Base-by-base conservation (phyloP, 2,797 vertebrate species). In the Lacerta agilis region DNA sequence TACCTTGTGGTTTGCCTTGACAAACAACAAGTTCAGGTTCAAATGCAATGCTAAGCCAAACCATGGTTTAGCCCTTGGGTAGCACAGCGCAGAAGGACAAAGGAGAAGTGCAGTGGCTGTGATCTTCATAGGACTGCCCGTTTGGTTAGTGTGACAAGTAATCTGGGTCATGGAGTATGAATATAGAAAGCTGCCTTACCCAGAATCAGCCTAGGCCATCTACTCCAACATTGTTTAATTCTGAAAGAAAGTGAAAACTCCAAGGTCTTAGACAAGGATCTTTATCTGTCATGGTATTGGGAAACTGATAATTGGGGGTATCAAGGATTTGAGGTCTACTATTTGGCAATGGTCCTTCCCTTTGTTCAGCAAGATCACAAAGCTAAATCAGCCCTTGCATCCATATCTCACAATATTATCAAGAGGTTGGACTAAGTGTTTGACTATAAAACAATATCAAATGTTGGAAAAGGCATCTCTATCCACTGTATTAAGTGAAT, bases 311-410 rank as follows among this genome's bases (percentile, higher is more conserved):
- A n/a, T 5, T 55, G 17, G 45, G 38, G 27, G 55, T 5, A 5
- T 27, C 9, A n/a, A 36, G 15, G 9, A 71, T 20, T 45, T 13
- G 10, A 8, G 6, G 17, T 43, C 25, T 43, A 38, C 36, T 5
- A 43, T 5, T 72, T 18, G 66, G 27, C 15, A 23, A 41, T 23
- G 27, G 8, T 41, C 29, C 38, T 3, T 5, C 6, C 6, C 25
- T 20, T 77, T 85, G 93, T 92, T 88, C 10, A 92, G 90, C 86
- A 90, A 86, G 89, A 88, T 87, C 10, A 13, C 45, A 87, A 87
- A 88, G 85, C 23, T 93, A 91, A 94, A 93, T 93, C 89, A 91
- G 82, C 90, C 90, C 88, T 92, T 94, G 91, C 92, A 94, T 90
- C 86, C 79, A 45, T 1, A 0, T 69, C 88, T 90, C 88, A 87